phyloP scores from a whole-genome alignment of 2,888 invertebrate genomes.

The Willowsia nigromaculata region DNA sequence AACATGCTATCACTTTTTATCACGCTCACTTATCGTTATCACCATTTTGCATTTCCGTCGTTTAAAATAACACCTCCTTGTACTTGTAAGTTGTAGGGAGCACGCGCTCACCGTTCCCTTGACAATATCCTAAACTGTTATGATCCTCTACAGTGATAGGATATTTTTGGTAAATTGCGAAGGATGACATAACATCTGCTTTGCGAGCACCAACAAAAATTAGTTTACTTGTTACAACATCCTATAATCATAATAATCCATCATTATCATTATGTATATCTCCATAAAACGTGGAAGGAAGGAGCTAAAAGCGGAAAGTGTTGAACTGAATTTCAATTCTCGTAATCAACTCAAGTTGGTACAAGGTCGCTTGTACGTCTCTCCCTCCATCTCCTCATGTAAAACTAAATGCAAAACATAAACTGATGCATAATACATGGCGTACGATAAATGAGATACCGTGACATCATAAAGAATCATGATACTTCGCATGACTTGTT shows the following conservation, averaged over 20 bases:
- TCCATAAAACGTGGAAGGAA: background rate
- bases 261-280: background rate
- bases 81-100: background rate
- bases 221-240: background rate
- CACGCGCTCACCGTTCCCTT: background rate
- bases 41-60: background rate
- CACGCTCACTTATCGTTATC: background rate
- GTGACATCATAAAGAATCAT: slow-evolving; percentile 12
- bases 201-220: background rate
- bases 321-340: background rate
- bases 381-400: background rate
- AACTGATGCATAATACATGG: background rate
- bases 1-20: background rate
- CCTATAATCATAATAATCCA: too few relatives aligned
- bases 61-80: background rate
- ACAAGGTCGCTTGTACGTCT: background rate
- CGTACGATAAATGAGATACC: background rate
- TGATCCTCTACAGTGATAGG: background rate
- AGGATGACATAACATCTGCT: background rate
- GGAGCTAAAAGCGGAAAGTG: background rate
- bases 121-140: slow-evolving; percentile 2
- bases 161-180: too few relatives aligned
- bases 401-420: background rate
- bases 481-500: slow-evolving; percentile 29
- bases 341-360: background rate